phyloP scores from a whole-genome alignment of 2,797 vertebrate genomes.

The Diglossa cyanea region DNA sequence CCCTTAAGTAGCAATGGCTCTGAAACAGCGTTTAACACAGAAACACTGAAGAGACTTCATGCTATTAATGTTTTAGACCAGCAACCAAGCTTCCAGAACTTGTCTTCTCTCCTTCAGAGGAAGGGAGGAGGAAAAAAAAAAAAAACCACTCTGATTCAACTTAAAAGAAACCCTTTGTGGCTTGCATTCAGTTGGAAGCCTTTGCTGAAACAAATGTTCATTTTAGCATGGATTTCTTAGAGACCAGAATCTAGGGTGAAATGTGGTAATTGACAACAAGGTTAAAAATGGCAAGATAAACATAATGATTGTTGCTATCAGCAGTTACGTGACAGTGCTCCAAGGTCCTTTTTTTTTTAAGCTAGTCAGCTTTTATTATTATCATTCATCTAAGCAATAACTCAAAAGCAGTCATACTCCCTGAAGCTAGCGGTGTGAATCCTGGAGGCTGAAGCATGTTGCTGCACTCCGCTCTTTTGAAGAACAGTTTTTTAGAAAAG shows the following conservation, averaged over 20 bases:
- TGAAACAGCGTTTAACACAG: background rate
- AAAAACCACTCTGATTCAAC: background rate
- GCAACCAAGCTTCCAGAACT: background rate
- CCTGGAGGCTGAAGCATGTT: background rate
- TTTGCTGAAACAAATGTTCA: background rate
- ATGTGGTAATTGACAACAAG: fast-evolving
- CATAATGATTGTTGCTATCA: background rate
- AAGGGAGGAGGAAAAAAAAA: background rate
- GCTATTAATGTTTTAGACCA: background rate
- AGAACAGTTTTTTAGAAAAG: background rate
- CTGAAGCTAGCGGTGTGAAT: background rate
- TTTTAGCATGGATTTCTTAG: background rate
- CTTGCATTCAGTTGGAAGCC: background rate
- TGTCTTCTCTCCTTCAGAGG: background rate
- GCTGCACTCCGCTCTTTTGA: background rate
- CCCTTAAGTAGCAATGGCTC: background rate
- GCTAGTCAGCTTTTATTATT: background rate
- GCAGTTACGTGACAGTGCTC: background rate
- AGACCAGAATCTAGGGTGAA: background rate
- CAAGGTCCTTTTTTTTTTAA: background rate
- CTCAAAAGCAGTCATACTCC: background rate
- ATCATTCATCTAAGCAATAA: background rate
- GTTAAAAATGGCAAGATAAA: background rate
- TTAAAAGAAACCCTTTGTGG: background rate
- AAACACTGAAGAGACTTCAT: background rate